phyloP scores from a whole-genome alignment of 2,888 invertebrate species.

The Neoascia interrupta region DNA sequence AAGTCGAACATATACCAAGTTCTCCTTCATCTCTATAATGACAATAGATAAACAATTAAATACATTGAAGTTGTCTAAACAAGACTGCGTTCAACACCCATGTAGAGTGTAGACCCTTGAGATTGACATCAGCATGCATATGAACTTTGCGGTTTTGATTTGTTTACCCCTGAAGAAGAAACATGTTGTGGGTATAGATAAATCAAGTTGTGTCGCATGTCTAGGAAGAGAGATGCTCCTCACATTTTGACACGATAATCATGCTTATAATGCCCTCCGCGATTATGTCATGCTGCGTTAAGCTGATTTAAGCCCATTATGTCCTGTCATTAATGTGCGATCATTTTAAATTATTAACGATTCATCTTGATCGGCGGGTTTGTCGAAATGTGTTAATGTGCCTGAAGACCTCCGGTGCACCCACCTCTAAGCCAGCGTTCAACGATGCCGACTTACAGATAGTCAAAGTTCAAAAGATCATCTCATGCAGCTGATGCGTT shows the following conservation, averaged over 20 bases:
- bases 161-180: background rate
- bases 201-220: background rate
- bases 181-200: slow-evolving; percentile 5
- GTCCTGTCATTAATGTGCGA: slow-evolving; percentile 21
- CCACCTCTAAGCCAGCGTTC: slow-evolving; percentile 9
- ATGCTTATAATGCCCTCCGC: slow-evolving; percentile 23
- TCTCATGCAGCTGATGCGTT: slow-evolving; percentile 13
- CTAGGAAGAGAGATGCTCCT: slow-evolving; percentile 42
- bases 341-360: slow-evolving; percentile 50
- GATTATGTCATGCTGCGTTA: background rate
- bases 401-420: background rate
- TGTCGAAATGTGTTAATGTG: slow-evolving; percentile 29
- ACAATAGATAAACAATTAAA: slow-evolving; percentile 16
- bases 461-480: slow-evolving; percentile 57
- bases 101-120: slow-evolving; percentile 32
- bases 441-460: slow-evolving; percentile 31
- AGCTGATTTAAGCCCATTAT: slow-evolving; percentile 23
- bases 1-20: slow-evolving; percentile 1
- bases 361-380: slow-evolving; percentile 10
- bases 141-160: slow-evolving; percentile 33
- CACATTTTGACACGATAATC: slow-evolving; percentile 13
- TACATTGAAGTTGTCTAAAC: no score
- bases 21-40: slow-evolving; percentile 36
- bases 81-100: background rate
- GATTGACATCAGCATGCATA: slow-evolving; percentile 53